A percentile compares a stretch with the other conserved stretches of the same genome.
These are phyloP conservation scores for Vultur gryphus DNA, from an alignment of 2,797 vertebrate genomes.

Conservation along the genomic window DNA sequence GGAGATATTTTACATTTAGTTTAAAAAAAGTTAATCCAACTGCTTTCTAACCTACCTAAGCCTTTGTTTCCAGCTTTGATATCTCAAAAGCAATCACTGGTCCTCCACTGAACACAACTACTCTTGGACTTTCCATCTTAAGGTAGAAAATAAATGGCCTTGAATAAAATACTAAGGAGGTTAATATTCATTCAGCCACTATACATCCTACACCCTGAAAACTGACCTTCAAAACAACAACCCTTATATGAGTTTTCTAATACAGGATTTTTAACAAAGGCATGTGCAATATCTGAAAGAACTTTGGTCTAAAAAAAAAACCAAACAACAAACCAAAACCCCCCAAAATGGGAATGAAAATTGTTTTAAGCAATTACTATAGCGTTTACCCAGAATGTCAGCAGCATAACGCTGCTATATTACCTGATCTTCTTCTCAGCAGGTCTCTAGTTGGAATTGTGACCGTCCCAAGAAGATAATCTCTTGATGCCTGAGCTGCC, in stretches of 20 bases:
- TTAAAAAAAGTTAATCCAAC: not conserved
- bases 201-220: not conserved
- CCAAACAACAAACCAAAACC: not conserved
- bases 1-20: not conserved
- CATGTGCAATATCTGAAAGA: not conserved
- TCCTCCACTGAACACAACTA: not conserved
- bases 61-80: not conserved
- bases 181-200: not conserved
- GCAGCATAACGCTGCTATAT: not conserved
- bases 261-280: not conserved
- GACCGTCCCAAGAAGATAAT: constrained; percentile 74
- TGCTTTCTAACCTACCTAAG: not conserved
- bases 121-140: not conserved
- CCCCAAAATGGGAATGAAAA: not conserved
- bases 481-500: constrained; percentile 31
- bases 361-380: not conserved
- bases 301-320: not conserved
- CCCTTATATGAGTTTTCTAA: not conserved
- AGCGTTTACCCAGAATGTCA: not conserved
- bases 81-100: not conserved
- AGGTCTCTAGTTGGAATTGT: constrained; percentile 73
- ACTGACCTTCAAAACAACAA: not conserved
- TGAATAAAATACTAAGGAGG: not conserved
- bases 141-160: not conserved
- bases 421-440: constrained; percentile 76